Evolutionary conservation across 2,888 invertebrate genomes (phyloP), one percentile per base, ranked within the genome.

Genomic region (Gastrophysa polygoni): DNA sequence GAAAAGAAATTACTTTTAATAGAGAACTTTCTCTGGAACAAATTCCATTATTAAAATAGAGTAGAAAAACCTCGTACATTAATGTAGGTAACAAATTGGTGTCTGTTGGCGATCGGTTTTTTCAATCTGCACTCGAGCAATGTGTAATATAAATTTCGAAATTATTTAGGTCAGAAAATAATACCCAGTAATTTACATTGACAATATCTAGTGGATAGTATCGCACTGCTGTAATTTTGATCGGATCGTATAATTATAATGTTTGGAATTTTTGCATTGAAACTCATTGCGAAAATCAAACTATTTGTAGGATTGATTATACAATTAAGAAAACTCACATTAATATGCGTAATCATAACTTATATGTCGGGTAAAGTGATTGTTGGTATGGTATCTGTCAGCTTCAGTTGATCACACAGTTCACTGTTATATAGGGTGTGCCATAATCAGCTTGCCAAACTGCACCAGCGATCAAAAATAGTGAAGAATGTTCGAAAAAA

Each of bases 131-230:
- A 52, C 52, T 16, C 51, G 38, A 54, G 43, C 54, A 54, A 54
- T 54, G 43, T 43, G 52, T 55, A 50, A 49, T 59, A 63, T 58
- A 28, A 65, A 52, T 56, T 62, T 59, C 52, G 29, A 32, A 55
- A 54, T 50, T 52, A 64, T 61, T 55, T 55, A 57, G 64, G 61
- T 64, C 61, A 56, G 11, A 58, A 28, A 56, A 38, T 58, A 55
- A 61, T 55, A 51, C 58, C 47, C 29, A 54, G 51, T 54, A 64
- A 64, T 64, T 64, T 58, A 61, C 56, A 61, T 48, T 57, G 59
- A 63, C 59, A 63, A 57, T 57, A 54, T 21, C 18, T 8, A 46
- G n/a, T 14, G 2, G 46, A 46, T n/a, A 38, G 2, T 38, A 38
- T 38, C 4, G 38, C 17, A 43, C 43, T 20, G 20, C 11, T 38